phyloP scores from a whole-genome alignment of 1,140 invertebrate genomes.

The Tetragonula clypearis region DNA sequence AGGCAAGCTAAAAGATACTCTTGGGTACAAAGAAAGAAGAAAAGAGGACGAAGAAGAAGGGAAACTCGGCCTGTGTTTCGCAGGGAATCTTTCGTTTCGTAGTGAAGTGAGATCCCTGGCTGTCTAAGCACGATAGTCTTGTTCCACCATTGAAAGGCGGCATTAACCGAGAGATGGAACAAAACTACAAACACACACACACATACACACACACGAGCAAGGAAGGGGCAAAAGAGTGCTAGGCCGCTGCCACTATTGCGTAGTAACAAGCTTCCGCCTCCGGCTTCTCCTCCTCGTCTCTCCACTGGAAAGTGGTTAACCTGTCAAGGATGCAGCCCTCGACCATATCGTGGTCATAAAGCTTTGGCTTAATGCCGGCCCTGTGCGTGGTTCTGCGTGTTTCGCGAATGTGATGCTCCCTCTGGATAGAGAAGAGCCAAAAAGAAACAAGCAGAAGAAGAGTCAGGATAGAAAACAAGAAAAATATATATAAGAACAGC shows the following conservation, averaged over 20 bases:
- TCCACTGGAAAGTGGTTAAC: constrained; percentile 35
- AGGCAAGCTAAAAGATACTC: constrained; percentile 8
- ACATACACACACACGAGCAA: too few relatives aligned
- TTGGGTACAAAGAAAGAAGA: not conserved
- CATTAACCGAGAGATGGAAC: constrained; percentile 30
- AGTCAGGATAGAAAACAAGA: not conserved
- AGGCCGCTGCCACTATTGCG: constrained; percentile 27
- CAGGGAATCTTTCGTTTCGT: constrained; percentile 11
- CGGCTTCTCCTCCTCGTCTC: not conserved
- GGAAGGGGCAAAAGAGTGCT: not conserved
- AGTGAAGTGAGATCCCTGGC: constrained; percentile 33
- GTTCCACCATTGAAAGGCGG: constrained; percentile 33
- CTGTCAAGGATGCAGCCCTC: constrained; percentile 43
- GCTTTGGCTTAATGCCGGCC: constrained; percentile 32
- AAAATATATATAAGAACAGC: not conserved
- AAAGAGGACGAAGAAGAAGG: not conserved
- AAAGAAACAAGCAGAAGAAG: not conserved
- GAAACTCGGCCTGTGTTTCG: not conserved
- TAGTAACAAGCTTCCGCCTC: constrained; percentile 27
- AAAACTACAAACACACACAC: constrained; percentile 5
- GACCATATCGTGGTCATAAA: constrained; percentile 32
- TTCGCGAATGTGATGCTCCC: not conserved
- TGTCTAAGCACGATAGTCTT: constrained; percentile 40
- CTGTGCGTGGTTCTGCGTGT: constrained; percentile 3
- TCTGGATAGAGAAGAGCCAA: not conserved